Base-by-base conservation (phyloP, 1,140 invertebrate species). In the Agrilus planipennis region DNA sequence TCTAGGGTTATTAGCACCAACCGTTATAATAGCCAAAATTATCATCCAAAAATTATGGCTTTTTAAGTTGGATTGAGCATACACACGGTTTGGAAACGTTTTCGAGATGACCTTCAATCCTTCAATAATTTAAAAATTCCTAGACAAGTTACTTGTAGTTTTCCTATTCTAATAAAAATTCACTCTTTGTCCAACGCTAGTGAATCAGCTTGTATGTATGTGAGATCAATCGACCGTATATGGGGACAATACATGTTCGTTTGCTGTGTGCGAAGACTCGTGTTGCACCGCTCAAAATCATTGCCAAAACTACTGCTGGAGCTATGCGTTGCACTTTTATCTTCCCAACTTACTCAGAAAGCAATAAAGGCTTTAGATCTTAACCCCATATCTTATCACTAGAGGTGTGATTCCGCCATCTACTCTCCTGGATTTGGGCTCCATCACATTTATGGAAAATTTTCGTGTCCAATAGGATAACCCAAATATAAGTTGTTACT, bases 161-260 rank as follows among this genome's bases (percentile, higher is more conserved):
- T n/a, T n/a, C n/a, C n/a, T n/a, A n/a, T n/a, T n/a, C n/a, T n/a
- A n/a, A n/a, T n/a, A n/a, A n/a, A n/a, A n/a, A n/a, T n/a, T n/a
- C n/a, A n/a, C n/a, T n/a, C n/a, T n/a, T 54, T 53, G 23, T 41
- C 45, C 28, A 45, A 55, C 34, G 51, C 53, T 10, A 49, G 45
- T 7, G 41, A 51, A 45, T 10, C 16, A 7, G 45, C 45, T 1
- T 52, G 49, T 31, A 29, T 49, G 12, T 57, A 55, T 44, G 37
- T 45, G 0, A 25, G 46, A 12, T 19, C 22, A n/a, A 14, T 39
- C 45, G 18, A 38, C 37, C 11, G n/a, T n/a, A n/a, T 20, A 12
- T 3, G 10, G n/a, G 22, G 14, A 11, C 4, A 10, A 20, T 34
- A n/a, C n/a, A n/a, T n/a, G n/a, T n/a, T n/a, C n/a, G n/a, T n/a